Evolutionary conservation across 2,113 vertebrate genomes (phyloP), one percentile per base, ranked within the genome.

Genomic region (Eupsittula cactorum): DNA sequence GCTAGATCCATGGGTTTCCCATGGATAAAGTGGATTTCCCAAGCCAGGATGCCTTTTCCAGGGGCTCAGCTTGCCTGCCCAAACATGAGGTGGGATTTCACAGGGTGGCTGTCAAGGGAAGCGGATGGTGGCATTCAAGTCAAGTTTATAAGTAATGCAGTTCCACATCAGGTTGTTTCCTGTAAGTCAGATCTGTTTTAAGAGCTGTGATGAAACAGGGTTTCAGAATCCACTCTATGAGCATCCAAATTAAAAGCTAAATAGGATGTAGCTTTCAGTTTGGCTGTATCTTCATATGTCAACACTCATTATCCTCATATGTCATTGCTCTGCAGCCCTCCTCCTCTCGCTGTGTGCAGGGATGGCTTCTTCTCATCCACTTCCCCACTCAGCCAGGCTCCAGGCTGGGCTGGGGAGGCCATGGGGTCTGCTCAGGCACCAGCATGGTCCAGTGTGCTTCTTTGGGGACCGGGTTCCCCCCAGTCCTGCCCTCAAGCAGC

Each of bases 161-260:
- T 92, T 96, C 93, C 97, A 71, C 97, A 81, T 96, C 97, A 95
- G 92, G 97, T 95, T 96, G 97, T 98, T 98, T 98, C 98, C 98
- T 97, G 20, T 59, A 94, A 98, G 98, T 98, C 98, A 98, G 97
- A 97, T 97, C 97, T 90, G 87, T 93, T 98, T 98, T 98, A 96
- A 94, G 96, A 74, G 77, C 63, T 35, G 88, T 89, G 97, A 95
- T 91, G 84, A 88, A 97, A 93, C 57, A 1, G 5, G 88, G 95
- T 95, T 97, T 98, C 95, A 93, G 94, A 97, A 98, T 95, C 95
- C 96, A 97, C 94, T 97, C 98, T 95, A 49, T 92, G 97, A 97
- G 93, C 96, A 93, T 94, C 98, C 98, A 98, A 98, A 98, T 98
- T 98, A 98, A 98, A 98, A 98, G 97, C 98, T 97, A 98, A 97